Percentiles rank a stretch among this genome's conserved stretches.
phyloP scores from a whole-genome alignment of 2,888 invertebrate genomes.

The Leucania comma region DNA sequence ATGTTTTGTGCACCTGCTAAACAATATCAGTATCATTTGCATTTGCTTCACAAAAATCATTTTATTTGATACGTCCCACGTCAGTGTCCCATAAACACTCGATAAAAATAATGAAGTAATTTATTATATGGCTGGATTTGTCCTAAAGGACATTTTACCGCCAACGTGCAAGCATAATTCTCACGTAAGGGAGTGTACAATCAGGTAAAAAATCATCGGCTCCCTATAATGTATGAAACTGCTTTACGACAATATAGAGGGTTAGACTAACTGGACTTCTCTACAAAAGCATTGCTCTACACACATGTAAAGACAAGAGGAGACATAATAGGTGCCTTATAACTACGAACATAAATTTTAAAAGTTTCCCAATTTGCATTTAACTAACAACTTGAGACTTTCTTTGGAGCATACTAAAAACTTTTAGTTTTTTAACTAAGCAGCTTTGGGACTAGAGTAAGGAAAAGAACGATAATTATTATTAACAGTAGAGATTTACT shows the following conservation, averaged over 20 bases:
- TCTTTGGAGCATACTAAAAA: slow-evolving; percentile 82
- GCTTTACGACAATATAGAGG: slow-evolving; percentile 49
- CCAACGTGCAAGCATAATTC: slow-evolving; percentile 57
- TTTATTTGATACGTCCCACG: slow-evolving; percentile 5
- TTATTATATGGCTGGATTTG: slow-evolving; percentile 59
- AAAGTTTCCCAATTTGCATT: slow-evolving; percentile 89
- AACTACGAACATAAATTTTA: slow-evolving; percentile 87
- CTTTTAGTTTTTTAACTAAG: slow-evolving; percentile 83
- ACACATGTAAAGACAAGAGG: slow-evolving; percentile 77
- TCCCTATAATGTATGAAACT: slow-evolving; percentile 62
- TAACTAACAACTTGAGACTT: slow-evolving; percentile 87
- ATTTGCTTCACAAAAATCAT: neutral
- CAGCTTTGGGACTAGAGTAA: slow-evolving; percentile 71
- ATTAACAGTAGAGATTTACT: slow-evolving; percentile 74
- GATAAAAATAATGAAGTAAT: slow-evolving; percentile 65
- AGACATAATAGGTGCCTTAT: slow-evolving; percentile 84
- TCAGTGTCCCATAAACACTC: slow-evolving; percentile 60
- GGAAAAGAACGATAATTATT: slow-evolving; percentile 74
- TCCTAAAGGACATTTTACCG: slow-evolving; percentile 62
- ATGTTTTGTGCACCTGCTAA: neutral
- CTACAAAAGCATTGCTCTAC: slow-evolving; percentile 56
- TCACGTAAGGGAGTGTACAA: slow-evolving; percentile 59
- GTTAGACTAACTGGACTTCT: slow-evolving; percentile 32
- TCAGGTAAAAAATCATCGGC: slow-evolving; percentile 53
- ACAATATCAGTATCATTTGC: neutral